A percentile compares a stretch with the other conserved stretches of the same genome.
These are phyloP conservation scores for Sardinella longiceps DNA, from an alignment of 2,797 vertebrate species.

Conservation along the genomic window DNA sequence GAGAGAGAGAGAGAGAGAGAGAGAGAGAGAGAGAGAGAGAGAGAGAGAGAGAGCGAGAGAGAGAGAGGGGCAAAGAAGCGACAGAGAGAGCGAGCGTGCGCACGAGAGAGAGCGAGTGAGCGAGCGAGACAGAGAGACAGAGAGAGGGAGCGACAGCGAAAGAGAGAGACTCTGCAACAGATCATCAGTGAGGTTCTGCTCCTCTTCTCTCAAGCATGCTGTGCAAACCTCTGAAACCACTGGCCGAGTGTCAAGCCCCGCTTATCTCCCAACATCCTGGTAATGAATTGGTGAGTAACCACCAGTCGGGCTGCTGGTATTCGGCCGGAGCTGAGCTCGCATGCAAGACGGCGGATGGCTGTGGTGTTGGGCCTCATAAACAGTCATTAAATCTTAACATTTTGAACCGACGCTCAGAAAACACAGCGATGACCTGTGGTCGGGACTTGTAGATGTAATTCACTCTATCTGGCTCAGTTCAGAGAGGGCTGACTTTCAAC, in stretches of 20 bases:
- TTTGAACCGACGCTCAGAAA: not conserved
- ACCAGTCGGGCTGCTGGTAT: not conserved
- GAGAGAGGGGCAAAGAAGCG: too few species aligned
- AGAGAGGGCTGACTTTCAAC: not conserved
- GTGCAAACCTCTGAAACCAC: slow-evolving; percentile 2
- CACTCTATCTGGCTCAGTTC: not conserved
- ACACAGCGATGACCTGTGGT: not conserved
- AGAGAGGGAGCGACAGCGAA: not conserved
- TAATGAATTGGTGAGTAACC: slow-evolving; percentile 10
- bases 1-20: not conserved
- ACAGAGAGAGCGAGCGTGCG: not conserved
- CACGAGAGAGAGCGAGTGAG: not conserved
- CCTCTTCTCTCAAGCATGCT: not conserved
- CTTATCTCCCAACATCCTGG: not conserved
- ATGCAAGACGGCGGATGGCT: not conserved
- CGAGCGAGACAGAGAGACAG: not conserved
- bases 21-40: not conserved
- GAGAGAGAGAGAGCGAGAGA: not conserved
- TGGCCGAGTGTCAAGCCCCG: not conserved
- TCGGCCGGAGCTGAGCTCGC: not conserved
- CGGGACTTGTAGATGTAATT: not conserved
- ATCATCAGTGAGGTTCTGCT: not conserved
- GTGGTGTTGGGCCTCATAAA: not conserved
- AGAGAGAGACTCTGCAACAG: too few species aligned
- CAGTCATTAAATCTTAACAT: not conserved